Conservation (phyloP, 2,888 invertebrate species). For the Anarsia innoxiella region DNA sequence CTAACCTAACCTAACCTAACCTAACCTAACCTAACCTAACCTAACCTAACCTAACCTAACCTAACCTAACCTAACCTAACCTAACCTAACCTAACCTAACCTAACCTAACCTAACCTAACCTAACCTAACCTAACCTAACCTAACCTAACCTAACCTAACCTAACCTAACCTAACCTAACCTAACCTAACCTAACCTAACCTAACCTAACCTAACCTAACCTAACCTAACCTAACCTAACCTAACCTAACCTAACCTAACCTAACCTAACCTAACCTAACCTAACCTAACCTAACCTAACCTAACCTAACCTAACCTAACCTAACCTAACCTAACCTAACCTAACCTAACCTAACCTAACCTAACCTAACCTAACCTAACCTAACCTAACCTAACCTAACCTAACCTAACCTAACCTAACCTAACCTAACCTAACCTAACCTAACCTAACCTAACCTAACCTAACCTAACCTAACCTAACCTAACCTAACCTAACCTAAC, state of each 20-base stretch:
- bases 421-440: conserved; percentile 13
- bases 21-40: conserved; percentile 20
- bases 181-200: conserved; percentile 10
- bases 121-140: conserved; percentile 14
- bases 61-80: conserved; percentile 17
- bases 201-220: conserved; percentile 14
- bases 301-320: conserved; percentile 12
- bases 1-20: conserved; percentile 21
- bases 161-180: conserved; percentile 12
- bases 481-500: conserved; percentile 14
- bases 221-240: conserved; percentile 14
- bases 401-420: conserved; percentile 13
- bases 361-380: conserved; percentile 12
- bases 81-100: conserved; percentile 17
- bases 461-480: conserved; percentile 13
- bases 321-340: conserved; percentile 11
- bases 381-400: conserved; percentile 14
- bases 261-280: conserved; percentile 12
- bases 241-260: conserved; percentile 13
- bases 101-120: conserved; percentile 15
- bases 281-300: conserved; percentile 13
- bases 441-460: conserved; percentile 12
- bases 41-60: conserved; percentile 18
- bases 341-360: conserved; percentile 13
- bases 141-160: conserved; percentile 12